Conservation (phyloP, 2,797 vertebrate genomes). For the Acanthornis magna region DNA sequence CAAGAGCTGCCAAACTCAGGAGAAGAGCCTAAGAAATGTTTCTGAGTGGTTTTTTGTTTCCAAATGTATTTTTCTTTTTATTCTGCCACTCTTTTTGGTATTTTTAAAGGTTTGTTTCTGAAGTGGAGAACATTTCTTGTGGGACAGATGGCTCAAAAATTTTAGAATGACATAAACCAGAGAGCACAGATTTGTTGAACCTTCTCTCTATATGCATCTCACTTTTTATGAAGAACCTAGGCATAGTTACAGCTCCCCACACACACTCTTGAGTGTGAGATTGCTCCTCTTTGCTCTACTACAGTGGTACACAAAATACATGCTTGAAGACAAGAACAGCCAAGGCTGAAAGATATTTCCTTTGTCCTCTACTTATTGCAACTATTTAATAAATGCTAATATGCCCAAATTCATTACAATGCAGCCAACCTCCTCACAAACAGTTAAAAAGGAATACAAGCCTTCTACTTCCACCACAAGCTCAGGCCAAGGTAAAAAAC, state of each 20-base stretch:
- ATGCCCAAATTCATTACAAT: background rate
- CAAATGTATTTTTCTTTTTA: background rate
- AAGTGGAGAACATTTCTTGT: background rate
- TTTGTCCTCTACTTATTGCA: background rate
- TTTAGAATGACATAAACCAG: background rate
- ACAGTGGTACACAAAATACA: background rate
- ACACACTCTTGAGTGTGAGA: background rate
- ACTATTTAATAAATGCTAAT: background rate
- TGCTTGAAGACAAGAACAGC: background rate
- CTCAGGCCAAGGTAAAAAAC: background rate
- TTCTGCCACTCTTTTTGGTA: background rate
- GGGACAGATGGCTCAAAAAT: slow-evolving; percentile 49
- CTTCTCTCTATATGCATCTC: background rate
- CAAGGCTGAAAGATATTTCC: background rate
- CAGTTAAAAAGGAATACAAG: background rate
- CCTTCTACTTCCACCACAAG: background rate
- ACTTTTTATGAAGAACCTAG: background rate
- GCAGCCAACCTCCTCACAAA: background rate
- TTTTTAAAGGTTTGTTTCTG: slow-evolving; percentile 19
- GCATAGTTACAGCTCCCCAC: slow-evolving; percentile 1
- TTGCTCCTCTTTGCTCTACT: background rate
- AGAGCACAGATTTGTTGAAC: slow-evolving; percentile 37
- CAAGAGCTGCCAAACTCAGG: background rate
- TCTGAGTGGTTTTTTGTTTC: background rate
- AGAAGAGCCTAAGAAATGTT: background rate